Conservation (phyloP, 2,888 invertebrate species). For the Aleiodes leptofemur region DNA sequence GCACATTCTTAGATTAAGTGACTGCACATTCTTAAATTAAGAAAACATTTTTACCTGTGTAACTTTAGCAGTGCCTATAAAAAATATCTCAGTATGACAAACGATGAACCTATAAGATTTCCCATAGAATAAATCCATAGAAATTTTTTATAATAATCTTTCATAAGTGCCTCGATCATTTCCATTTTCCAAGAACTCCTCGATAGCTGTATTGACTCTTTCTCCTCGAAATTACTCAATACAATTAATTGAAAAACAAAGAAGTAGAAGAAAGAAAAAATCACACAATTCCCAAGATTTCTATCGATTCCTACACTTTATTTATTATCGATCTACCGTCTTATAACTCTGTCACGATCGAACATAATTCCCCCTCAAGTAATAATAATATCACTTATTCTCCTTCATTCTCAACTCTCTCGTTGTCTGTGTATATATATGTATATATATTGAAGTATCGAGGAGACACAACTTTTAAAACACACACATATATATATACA, state of each 20-base stretch:
- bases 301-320: conserved; percentile 1
- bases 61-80: too few relatives aligned
- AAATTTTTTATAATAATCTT: too few relatives aligned
- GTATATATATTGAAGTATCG: conserved; percentile 12
- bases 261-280: conserved; percentile 1
- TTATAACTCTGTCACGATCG: conserved; percentile 24
- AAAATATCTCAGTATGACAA: too few relatives aligned
- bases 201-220: too few relatives aligned
- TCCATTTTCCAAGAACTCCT: too few relatives aligned
- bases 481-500: too few relatives aligned
- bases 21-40: too few relatives aligned
- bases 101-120: too few relatives aligned
- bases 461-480: conserved; percentile 10
- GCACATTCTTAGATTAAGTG: too few relatives aligned
- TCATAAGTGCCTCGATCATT: too few relatives aligned
- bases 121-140: too few relatives aligned
- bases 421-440: background rate
- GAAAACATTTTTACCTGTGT: too few relatives aligned
- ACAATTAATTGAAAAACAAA: conserved; percentile 16
- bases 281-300: conserved; percentile 11
- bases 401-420: conserved; percentile 2
- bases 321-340: conserved; percentile 15
- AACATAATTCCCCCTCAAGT: conserved; percentile 9
- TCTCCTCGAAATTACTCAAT: background rate
- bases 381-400: conserved; percentile 31